phyloP scores from a whole-genome alignment of 2,113 vertebrate genomes.

The Ornithorhynchus anatinus region DNA sequence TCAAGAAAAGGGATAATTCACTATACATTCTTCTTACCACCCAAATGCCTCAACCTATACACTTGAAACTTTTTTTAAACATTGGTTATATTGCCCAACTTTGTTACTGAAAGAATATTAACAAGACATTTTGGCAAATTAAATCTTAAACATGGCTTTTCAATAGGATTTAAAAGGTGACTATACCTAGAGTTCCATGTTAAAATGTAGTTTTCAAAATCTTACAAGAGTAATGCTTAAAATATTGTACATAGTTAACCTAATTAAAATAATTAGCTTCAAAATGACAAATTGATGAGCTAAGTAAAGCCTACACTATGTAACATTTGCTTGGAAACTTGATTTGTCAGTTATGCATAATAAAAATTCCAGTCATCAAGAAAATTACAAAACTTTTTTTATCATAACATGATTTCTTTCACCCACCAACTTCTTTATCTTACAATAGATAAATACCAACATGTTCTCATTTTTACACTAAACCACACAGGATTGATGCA shows the following conservation, averaged over 20 bases:
- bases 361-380: conserved; percentile 91
- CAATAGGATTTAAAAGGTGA: conserved; percentile 83
- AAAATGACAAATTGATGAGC: conserved; percentile 90
- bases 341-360: conserved; percentile 93
- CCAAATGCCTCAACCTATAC: conserved; percentile 81
- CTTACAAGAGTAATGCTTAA: conserved; percentile 92
- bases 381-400: conserved; percentile 88
- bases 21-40: conserved; percentile 75
- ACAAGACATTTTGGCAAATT: conserved; percentile 95
- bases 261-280: conserved; percentile 91
- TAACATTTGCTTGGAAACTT: conserved; percentile 93
- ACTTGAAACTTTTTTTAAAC: conserved; percentile 76
- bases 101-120: conserved; percentile 80
- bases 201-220: conserved; percentile 91
- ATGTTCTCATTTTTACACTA: conserved; percentile 86
- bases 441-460: conserved; percentile 87
- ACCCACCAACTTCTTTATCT: conserved; percentile 84
- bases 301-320: conserved; percentile 94
- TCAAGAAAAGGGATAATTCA: conserved; percentile 78
- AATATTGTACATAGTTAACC: conserved; percentile 95
- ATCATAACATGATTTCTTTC: conserved; percentile 95
- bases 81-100: conserved; percentile 83
- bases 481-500: conserved; percentile 88
- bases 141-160: conserved; percentile 91
- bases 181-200: conserved; percentile 93